These are phyloP conservation scores for Entomobrya multifasciata DNA, from an alignment of 2,888 invertebrate species.

Conservation along the genomic window DNA sequence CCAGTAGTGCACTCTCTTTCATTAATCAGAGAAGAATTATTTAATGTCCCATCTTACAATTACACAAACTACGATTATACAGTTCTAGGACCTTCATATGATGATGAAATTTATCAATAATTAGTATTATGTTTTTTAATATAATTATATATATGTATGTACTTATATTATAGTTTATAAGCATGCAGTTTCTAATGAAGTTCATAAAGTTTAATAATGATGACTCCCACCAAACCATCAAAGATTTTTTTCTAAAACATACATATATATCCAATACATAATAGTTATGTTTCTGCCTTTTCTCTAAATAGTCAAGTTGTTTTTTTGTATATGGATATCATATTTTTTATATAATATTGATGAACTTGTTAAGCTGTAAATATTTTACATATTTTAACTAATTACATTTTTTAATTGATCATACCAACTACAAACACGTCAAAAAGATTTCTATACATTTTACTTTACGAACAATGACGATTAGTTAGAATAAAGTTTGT, in stretches of 20 bases:
- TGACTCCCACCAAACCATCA: constrained; percentile 6
- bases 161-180: constrained; percentile 37
- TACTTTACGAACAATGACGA: constrained; percentile 15
- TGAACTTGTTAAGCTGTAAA: constrained; percentile 57
- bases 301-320: constrained; percentile 64
- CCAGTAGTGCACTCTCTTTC: constrained; percentile 63
- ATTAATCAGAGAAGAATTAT: constrained; percentile 38
- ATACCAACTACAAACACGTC: constrained; percentile 64
- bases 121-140: background rate
- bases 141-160: constrained; percentile 10
- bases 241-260: constrained; percentile 8
- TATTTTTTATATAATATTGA: constrained; percentile 17
- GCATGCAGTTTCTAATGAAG: constrained; percentile 44
- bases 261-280: too few species aligned
- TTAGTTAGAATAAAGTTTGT: constrained; percentile 39
- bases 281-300: constrained; percentile 44
- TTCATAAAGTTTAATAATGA: constrained; percentile 32
- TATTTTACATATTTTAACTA: background rate
- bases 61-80: constrained; percentile 63
- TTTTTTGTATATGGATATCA: constrained; percentile 16
- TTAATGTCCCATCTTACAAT: constrained; percentile 62
- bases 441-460: constrained; percentile 44
- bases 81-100: constrained; percentile 68
- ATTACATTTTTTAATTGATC: background rate
- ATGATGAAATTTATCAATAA: constrained; percentile 46